Evolutionary conservation across 23 tunicate genomes (phyloP).

Genomic region (Ciona savignyi): DNA sequence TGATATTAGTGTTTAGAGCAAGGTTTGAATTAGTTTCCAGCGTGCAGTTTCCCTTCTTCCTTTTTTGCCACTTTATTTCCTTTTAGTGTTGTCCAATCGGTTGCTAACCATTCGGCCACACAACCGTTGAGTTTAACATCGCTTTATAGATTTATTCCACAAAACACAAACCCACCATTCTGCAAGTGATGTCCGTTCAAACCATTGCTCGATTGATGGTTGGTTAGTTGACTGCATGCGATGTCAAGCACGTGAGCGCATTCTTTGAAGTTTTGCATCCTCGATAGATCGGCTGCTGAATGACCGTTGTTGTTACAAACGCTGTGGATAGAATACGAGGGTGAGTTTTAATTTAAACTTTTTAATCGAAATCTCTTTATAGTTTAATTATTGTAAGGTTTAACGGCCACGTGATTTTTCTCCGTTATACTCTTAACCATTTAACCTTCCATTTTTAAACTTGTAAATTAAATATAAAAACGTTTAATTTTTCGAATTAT

Average conservation of each 20-base stretch:
- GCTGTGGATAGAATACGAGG: conserved; percentile 3
- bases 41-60: not conserved
- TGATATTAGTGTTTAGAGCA: not conserved
- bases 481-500: too few species aligned
- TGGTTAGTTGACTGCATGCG: not conserved
- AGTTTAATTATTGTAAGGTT: too few species aligned
- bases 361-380: not conserved
- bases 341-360: not conserved
- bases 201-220: not conserved
- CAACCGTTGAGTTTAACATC: too few species aligned
- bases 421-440: too few species aligned
- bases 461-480: too few species aligned
- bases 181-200: conserved; percentile 5
- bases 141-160: too few species aligned
- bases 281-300: conserved; percentile 50
- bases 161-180: not conserved
- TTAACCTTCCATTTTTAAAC: too few species aligned
- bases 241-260: conserved; percentile 34
- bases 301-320: conserved; percentile 75
- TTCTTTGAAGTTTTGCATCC: conserved; percentile 60
- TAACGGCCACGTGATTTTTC: too few species aligned
- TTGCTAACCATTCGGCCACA: too few species aligned
- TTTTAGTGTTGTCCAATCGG: too few species aligned
- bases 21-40: not conserved
- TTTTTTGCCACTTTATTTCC: too few species aligned